Evolutionary conservation across 2,797 vertebrate species (phyloP), one percentile per base, ranked within the genome.

Genomic region (Enteromius radiatus): DNA sequence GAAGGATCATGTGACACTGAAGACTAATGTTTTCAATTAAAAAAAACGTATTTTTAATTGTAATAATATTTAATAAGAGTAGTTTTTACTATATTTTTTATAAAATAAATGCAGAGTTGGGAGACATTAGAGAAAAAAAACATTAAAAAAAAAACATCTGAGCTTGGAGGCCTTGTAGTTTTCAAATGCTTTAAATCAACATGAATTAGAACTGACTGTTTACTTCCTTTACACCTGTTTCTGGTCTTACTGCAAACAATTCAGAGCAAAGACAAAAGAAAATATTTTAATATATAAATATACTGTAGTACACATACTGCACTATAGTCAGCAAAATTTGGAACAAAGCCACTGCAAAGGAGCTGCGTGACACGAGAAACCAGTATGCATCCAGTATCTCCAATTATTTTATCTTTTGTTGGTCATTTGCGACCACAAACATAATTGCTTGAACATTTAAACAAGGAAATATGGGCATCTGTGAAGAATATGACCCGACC

Each of bases 391-490:
- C 54, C 54, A 63, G 9, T 15, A 23, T 21, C 17, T 43, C 2
- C 3, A 12, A 69, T 45, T 69, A 80, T 38, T 56, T 43, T 38
- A 69, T 49, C 36, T 41, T 59, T 43, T n/a, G 17, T 15, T 3
- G 14, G 41, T 26, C 21, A 73, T 33, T 68, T 59, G 38, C 49
- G 75, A 31, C 75, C 63, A 77, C 38, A 26, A 69, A 70, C 28
- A 77, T 61, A 67, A 64, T 64, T 67, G 49, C 49, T 85, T 80
- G 80, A 84, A 43, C 7, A 43, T 81, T 31, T 15, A 15, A 47
- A 76, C 59, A 59, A 54, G 52, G 43, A 21, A 67, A 83, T 73
- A 69, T 26, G 69, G 52, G 75, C 11, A 33, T 41, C 36, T 36
- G 45, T 64, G 59, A 76, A 61, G 43, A 56, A n/a, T 26, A 26